Percentiles rank a stretch among this genome's conserved stretches.
Evolutionary conservation across 2,888 invertebrate genomes (phyloP).

Genomic region (Drosophila hamatofila): DNA sequence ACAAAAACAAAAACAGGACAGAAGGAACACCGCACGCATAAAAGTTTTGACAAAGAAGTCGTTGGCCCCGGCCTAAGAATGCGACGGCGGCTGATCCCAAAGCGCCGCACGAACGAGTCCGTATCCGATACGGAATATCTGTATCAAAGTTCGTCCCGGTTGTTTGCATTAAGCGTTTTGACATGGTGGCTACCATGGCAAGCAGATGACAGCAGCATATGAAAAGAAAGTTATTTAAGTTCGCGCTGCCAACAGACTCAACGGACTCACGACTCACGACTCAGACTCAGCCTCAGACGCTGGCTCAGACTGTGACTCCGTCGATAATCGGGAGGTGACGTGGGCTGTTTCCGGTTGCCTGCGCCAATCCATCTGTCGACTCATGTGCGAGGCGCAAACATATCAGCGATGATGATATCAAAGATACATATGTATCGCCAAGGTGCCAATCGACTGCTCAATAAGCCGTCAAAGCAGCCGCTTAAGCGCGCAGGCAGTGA

Average conservation of each 20-base stretch:
- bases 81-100: constrained; percentile 59
- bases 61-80: constrained; percentile 26
- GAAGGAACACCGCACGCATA: constrained; percentile 73
- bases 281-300: neutral
- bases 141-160: constrained; percentile 43
- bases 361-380: constrained; percentile 3
- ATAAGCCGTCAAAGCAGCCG: constrained; percentile 54
- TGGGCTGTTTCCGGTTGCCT: constrained; percentile 46
- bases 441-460: constrained; percentile 76
- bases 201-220: constrained; percentile 22
- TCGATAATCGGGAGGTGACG: constrained; percentile 64
- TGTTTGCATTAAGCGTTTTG: constrained; percentile 77
- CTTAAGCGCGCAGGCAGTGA: constrained; percentile 46
- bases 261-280: no score
- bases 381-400: constrained; percentile 13
- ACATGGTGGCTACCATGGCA: constrained; percentile 65
- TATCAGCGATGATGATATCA: constrained; percentile 71
- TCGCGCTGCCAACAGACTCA: constrained; percentile 41
- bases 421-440: constrained; percentile 63
- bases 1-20: constrained; percentile 39
- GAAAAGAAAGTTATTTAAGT: constrained; percentile 67
- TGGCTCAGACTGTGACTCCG: neutral
- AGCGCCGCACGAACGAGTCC: constrained; percentile 71
- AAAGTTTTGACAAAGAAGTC: constrained; percentile 76
- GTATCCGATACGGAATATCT: constrained; percentile 54